phyloP scores from a whole-genome alignment of 2,797 vertebrate genomes.

The Serranus cabrilla region DNA sequence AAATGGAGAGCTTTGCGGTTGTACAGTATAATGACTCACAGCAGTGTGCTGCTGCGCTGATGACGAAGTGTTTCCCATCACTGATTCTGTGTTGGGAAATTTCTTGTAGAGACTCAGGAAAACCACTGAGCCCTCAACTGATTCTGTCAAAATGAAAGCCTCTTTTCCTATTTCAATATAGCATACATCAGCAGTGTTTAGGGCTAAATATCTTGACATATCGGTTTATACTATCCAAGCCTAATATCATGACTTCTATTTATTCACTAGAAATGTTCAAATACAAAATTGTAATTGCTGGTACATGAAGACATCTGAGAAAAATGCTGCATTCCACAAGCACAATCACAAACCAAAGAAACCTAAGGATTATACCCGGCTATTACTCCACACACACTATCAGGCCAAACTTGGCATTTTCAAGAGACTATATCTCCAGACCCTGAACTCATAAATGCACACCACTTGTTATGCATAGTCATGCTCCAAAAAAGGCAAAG shows the following conservation, averaged over 20 bases:
- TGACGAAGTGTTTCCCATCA: conserved; percentile 76
- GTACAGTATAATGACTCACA: conserved; percentile 73
- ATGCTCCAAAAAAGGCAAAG: not conserved
- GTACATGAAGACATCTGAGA: not conserved
- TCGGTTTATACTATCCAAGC: conserved; percentile 18
- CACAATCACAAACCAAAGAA: conserved; percentile 1
- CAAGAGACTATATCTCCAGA: not conserved
- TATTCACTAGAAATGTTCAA: conserved; percentile 29
- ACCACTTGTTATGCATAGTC: not conserved
- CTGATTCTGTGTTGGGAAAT: conserved; percentile 65
- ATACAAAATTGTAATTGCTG: not conserved
- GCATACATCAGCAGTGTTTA: conserved; percentile 23
- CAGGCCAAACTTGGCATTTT: not conserved
- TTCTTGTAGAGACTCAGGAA: conserved; percentile 54
- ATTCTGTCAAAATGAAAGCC: conserved; percentile 61
- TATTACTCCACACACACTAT: not conserved
- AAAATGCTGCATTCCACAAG: not conserved
- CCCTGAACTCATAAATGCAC: not conserved
- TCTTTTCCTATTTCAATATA: conserved; percentile 38
- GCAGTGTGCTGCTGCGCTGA: conserved; percentile 61
- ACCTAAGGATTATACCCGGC: not conserved
- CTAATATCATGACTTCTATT: conserved; percentile 22
- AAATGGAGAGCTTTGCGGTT: conserved; percentile 71
- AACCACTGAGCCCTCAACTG: conserved; percentile 56
- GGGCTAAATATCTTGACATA: conserved; percentile 17